Evolutionary conservation across 2,113 vertebrate species (phyloP).

Genomic region (Acanthochromis polyacanthus): DNA sequence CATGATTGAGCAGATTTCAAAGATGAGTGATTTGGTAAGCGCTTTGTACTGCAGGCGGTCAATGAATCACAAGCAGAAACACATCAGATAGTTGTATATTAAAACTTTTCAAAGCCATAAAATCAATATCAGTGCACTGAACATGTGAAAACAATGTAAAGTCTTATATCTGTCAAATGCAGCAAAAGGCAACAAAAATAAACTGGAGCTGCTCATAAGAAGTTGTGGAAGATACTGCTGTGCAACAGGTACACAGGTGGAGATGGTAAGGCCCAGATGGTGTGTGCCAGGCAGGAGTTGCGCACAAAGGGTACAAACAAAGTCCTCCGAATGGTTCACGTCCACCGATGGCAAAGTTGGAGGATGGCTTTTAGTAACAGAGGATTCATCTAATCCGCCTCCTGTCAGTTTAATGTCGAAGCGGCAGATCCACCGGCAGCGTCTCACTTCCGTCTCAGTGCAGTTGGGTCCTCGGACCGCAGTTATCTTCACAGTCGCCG

Average conservation of each 20-base stretch:
- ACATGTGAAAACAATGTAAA: background rate
- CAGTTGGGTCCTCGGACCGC: background rate
- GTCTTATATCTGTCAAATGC: too few species aligned
- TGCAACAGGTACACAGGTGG: conserved; percentile 19
- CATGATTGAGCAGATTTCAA: conserved; percentile 5
- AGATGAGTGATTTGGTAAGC: background rate
- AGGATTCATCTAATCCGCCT: conserved; percentile 18
- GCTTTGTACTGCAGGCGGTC: conserved; percentile 20
- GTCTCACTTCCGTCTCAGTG: conserved; percentile 10
- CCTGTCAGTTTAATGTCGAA: background rate
- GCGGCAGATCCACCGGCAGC: background rate
- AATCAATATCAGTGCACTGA: conserved; percentile 7
- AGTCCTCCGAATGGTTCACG: conserved; percentile 31
- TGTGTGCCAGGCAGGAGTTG: conserved; percentile 17
- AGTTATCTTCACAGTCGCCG: background rate
- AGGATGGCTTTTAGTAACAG: conserved; percentile 33
- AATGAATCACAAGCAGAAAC: background rate
- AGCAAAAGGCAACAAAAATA: background rate
- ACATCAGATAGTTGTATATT: background rate
- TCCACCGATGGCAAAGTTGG: conserved; percentile 9
- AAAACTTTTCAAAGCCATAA: too few species aligned
- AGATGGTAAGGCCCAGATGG: conserved; percentile 66
- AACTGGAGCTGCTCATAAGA: conserved; percentile 29
- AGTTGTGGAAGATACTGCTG: conserved; percentile 2
- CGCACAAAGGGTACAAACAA: background rate